Evolutionary conservation across 2,888 invertebrate species (phyloP), one percentile per base, ranked within the genome.

Genomic region (Blomia tropicalis): DNA sequence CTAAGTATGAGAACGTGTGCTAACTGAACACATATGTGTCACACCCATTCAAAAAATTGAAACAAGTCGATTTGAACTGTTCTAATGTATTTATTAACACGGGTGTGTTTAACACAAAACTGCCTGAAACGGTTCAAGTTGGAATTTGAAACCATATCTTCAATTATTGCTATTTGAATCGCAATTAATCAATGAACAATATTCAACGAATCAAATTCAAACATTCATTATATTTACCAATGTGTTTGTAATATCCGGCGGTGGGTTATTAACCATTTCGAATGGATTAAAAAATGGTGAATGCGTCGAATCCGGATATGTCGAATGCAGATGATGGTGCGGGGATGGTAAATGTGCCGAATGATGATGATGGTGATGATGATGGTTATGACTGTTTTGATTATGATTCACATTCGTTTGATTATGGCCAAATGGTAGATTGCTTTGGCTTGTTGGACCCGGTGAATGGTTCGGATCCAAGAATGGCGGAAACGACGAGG

Each of bases 401-500:
- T 17, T 36, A 17, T 36, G 36, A 17, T 36, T 7, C 36, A n/a
- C n/a, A n/a, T n/a, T n/a, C n/a, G n/a, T n/a, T n/a, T 36, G 36
- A 17, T 7, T 17, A 36, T 36, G 36, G 36, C 36, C 36, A 11
- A 36, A 17, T 11, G 7, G 7, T 11, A 36, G 17, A 36, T 36
- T 36, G 17, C 7, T 17, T 36, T 36, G 36, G 17, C 36, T 36
- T n/a, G n/a, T n/a, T 36, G 36, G 36, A 36, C 7, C 36, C 7
- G 36, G 36, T 11, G 36, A 36, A 17, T 36, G 7, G 36, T 36
- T 36, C 7, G 36, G 17, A 11, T 56, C 56, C 23, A 56, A 32
- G 23, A 19, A 29, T 2, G 29, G 2, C 4, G 56, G 56, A 56
- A 56, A 56, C 7, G 56, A 56, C n/a, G 56, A 56, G 14, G 56